Evolutionary conservation across 2,113 vertebrate species (phyloP).

Genomic region (Hyperoodon ampullatus): DNA sequence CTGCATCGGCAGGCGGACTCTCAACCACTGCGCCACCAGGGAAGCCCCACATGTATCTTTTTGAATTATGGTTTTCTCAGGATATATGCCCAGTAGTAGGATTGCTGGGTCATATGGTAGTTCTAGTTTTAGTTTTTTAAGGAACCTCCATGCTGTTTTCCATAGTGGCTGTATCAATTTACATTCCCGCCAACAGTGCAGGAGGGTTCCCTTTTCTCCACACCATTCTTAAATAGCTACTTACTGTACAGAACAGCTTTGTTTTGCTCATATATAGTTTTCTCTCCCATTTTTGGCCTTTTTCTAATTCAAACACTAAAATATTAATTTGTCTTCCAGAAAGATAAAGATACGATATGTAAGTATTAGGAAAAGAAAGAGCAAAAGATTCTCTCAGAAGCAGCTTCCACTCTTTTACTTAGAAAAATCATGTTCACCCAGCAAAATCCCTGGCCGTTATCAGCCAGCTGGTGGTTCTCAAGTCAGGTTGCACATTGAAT

Average conservation of each 20-base stretch:
- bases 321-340: not conserved
- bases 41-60: too few relatives aligned
- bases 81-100: too few relatives aligned
- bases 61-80: too few relatives aligned
- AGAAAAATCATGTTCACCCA: not conserved
- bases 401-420: not conserved
- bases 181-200: too few relatives aligned
- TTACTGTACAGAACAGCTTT: not conserved
- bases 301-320: slow-evolving; percentile 31
- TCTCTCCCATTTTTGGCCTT: not conserved
- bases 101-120: too few relatives aligned
- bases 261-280: not conserved
- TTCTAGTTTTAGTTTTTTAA: too few relatives aligned
- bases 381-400: not conserved
- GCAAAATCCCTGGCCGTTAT: not conserved
- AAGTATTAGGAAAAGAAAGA: slow-evolving; percentile 2
- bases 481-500: not conserved
- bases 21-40: too few relatives aligned
- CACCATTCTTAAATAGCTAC: not conserved
- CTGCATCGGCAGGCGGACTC: too few relatives aligned
- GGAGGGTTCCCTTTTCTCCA: too few relatives aligned
- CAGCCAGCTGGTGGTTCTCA: not conserved
- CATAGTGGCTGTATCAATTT: too few relatives aligned
- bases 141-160: too few relatives aligned
- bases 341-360: not conserved